Evolutionary conservation across 37 sponge, comb jelly and placozoan genomes (phyloP).

Genomic region (Axinella damicornis): DNA sequence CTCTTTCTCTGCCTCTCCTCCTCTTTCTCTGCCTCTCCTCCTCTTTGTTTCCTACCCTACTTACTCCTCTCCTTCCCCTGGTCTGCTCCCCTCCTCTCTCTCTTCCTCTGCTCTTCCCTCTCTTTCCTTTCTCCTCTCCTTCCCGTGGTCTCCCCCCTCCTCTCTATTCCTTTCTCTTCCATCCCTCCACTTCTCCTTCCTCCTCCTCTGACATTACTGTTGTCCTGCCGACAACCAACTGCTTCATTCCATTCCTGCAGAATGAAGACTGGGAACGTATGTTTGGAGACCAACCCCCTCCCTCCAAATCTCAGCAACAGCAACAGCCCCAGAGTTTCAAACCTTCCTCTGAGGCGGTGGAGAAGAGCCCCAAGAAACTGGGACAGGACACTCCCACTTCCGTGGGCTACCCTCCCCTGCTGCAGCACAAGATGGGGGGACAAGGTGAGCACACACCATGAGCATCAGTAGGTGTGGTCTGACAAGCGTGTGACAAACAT

Average conservation of each 20-base stretch:
- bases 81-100: no score
- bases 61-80: background rate
- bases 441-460: no score
- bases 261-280: conserved; percentile 92
- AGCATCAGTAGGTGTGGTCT: no score
- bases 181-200: background rate
- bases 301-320: background rate
- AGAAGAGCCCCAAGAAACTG: conserved; percentile 19
- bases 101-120: no score
- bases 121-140: no score
- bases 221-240: background rate
- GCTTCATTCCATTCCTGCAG: background rate
- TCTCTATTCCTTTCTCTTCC: background rate
- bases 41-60: no score
- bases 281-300: conserved; percentile 60
- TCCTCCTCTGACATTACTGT: background rate
- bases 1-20: background rate
- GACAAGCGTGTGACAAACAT: no score
- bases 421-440: no score
- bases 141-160: background rate
- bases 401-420: no score
- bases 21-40: background rate
- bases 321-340: background rate
- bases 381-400: background rate
- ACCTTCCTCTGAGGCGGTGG: background rate